Evolutionary conservation across 2,113 vertebrate species (phyloP).

Genomic region (Centropus unirufus): DNA sequence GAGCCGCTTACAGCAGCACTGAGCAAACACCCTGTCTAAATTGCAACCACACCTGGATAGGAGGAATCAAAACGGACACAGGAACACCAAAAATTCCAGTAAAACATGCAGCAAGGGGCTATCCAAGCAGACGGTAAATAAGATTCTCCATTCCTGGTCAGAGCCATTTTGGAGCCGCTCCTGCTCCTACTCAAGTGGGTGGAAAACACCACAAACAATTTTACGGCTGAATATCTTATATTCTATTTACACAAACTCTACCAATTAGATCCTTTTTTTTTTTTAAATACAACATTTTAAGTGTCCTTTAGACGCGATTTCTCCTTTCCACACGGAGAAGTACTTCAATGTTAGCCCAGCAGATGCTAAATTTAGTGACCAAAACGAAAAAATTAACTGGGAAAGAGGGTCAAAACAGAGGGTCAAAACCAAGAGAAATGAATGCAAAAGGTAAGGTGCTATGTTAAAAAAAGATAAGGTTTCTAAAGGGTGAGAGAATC

Average conservation of each 20-base stretch:
- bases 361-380: neutral
- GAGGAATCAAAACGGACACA: constrained; percentile 13
- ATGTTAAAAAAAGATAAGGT: neutral
- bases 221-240: neutral
- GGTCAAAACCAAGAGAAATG: neutral
- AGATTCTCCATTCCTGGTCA: neutral
- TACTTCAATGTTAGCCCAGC: neutral
- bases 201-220: neutral
- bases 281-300: neutral
- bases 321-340: neutral
- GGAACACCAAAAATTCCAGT: neutral
- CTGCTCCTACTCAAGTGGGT: neutral
- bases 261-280: neutral
- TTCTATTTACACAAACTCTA: neutral
- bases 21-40: neutral
- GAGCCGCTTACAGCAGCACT: neutral
- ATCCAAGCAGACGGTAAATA: neutral
- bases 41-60: neutral
- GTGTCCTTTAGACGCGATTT: neutral
- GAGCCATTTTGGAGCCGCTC: neutral
- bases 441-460: neutral
- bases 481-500: neutral
- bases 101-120: neutral
- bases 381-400: neutral
- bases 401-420: neutral